Evolutionary conservation across 2,888 invertebrate genomes (phyloP), one percentile per base, ranked within the genome.

Genomic region (Perdita meconis): DNA sequence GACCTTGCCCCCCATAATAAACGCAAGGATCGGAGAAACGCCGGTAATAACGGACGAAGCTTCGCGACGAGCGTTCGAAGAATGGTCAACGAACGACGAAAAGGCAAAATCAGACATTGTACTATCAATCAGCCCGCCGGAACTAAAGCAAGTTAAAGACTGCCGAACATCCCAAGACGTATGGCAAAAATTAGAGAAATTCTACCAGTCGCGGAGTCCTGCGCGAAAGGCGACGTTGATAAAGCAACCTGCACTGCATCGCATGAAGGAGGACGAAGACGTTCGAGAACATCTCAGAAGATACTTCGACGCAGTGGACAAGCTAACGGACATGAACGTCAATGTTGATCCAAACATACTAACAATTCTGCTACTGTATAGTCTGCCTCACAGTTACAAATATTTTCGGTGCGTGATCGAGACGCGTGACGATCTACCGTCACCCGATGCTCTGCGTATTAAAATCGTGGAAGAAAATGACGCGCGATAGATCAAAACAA

Each of bases 391-490:
- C 1, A 50, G n/a, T 19, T 78, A 50, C 47, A 78, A 76, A 8
- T 78, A 74, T 24, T 78, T 81, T 26, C 30, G 81, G 13, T 68
- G 72, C 40, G 82, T 81, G 0, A 80, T 82, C 0, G 75, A 82
- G 38, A 66, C 77, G 19, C 78, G 78, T n/a, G 85, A 84, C 42
- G 75, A 77, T 13, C 57, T 86, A 10, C 83, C 83, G 1, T 40
- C 56, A 1, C 76, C 81, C 2, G 81, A 84, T 30, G 40, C 22
- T 1, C 34, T 85, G 8, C 79, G 82, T 16, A 65, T 81, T 8
- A 84, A 84, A 51, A 72, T 81, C 8, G 30, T 81, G 0, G 81
- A 83, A 13, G 83, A 83, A 64, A 38, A 50, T n/a, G n/a, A n/a
- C n/a, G 78, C 71, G 1, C 78, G 80, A 16, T 65, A 66, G 36